Conservation (phyloP, 1,140 invertebrate genomes). For the Zaprionus inermis region DNA sequence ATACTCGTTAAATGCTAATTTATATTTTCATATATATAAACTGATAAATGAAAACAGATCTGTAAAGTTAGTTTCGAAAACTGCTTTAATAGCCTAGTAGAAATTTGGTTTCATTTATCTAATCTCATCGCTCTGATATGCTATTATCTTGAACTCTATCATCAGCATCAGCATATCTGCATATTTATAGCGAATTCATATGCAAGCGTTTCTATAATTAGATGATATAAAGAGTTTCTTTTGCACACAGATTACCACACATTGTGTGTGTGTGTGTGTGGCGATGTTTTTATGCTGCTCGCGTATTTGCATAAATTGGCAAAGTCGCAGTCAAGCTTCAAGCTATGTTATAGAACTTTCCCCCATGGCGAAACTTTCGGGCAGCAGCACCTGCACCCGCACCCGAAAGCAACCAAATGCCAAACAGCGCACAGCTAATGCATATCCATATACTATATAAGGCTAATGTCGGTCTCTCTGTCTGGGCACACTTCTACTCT, state of each 20-base stretch:
- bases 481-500: slow-evolving; percentile 50
- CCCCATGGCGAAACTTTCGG: slow-evolving; percentile 59
- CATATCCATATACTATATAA: slow-evolving; percentile 20
- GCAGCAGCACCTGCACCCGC: no score
- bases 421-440: slow-evolving; percentile 71
- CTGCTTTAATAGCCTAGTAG: not conserved
- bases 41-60: not conserved
- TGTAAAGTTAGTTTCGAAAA: not conserved
- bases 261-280: slow-evolving; percentile 3
- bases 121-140: not conserved
- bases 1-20: no score
- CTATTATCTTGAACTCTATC: not conserved
- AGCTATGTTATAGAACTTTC: slow-evolving; percentile 67
- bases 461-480: slow-evolving; percentile 4
- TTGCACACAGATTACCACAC: slow-evolving; percentile 26
- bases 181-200: slow-evolving; percentile 1
- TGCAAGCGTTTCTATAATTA: slow-evolving; percentile 27
- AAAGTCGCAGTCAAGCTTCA: slow-evolving; percentile 19
- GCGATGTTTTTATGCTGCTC: slow-evolving; percentile 19
- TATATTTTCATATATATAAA: not conserved
- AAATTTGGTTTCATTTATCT: not conserved
- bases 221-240: slow-evolving; percentile 28
- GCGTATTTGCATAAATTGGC: slow-evolving; percentile 62
- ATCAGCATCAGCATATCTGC: not conserved
- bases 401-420: slow-evolving; percentile 60